phyloP scores from a whole-genome alignment of 2,888 invertebrate species.

The Nymphalis c-album region DNA sequence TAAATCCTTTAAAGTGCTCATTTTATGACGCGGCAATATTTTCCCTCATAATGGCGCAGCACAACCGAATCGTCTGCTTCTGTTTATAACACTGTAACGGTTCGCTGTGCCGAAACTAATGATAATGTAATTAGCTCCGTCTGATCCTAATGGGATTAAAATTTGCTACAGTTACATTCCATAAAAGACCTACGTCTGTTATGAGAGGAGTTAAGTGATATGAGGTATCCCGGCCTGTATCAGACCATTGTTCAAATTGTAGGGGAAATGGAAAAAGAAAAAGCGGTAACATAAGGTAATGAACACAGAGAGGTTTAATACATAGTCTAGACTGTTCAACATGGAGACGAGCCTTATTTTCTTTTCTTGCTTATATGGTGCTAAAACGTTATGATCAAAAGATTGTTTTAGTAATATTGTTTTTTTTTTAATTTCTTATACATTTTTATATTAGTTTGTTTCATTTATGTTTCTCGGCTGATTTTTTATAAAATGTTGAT shows the following conservation, averaged over 20 bases:
- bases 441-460: too few relatives aligned
- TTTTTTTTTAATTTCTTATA: not conserved
- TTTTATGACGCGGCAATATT: conserved; percentile 11
- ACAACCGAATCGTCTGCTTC: conserved; percentile 27
- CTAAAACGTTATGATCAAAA: conserved; percentile 7
- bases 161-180: conserved; percentile 38
- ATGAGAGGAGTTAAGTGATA: conserved; percentile 33
- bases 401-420: conserved; percentile 8
- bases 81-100: conserved; percentile 47
- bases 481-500: too few relatives aligned
- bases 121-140: conserved; percentile 62
- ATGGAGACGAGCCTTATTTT: conserved; percentile 23
- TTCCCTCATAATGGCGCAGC: conserved; percentile 27
- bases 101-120: conserved; percentile 62
- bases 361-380: conserved; percentile 19
- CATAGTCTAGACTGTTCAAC: conserved; percentile 28
- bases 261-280: conserved; percentile 27
- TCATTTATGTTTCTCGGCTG: too few relatives aligned
- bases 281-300: conserved; percentile 30
- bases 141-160: conserved; percentile 48
- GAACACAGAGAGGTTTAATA: conserved; percentile 26
- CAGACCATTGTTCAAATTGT: conserved; percentile 31
- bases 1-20: conserved; percentile 5
- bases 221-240: conserved; percentile 32
- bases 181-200: conserved; percentile 34